These are phyloP conservation scores for Phrynocephalus vlangalii DNA, from an alignment of 2,797 vertebrate genomes.

Conservation along the genomic window DNA sequence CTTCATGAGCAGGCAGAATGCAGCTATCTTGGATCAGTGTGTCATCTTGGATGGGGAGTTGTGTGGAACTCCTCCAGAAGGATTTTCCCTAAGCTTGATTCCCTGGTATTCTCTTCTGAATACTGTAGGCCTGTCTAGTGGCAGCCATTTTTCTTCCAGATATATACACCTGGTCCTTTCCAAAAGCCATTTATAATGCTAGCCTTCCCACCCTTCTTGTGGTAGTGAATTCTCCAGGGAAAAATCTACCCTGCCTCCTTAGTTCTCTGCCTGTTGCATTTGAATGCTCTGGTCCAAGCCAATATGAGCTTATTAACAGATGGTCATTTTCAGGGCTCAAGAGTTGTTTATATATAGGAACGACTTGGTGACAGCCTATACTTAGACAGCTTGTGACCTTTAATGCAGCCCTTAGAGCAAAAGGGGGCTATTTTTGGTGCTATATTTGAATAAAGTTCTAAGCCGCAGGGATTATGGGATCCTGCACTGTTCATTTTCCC, in stretches of 20 bases:
- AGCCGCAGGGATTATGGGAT: not conserved
- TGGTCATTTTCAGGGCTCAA: slow-evolving; percentile 52
- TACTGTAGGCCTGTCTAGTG: not conserved
- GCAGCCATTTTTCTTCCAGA: not conserved
- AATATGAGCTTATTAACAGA: slow-evolving; percentile 46
- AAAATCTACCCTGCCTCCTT: not conserved
- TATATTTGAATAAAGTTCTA: slow-evolving; percentile 50
- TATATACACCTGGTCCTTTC: not conserved
- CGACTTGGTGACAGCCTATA: slow-evolving; percentile 75
- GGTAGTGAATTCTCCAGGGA: slow-evolving; percentile 17
- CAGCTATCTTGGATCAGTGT: not conserved
- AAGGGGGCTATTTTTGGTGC: slow-evolving; percentile 63
- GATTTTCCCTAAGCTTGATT: not conserved
- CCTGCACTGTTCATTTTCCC: slow-evolving; percentile 10
- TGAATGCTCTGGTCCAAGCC: not conserved
- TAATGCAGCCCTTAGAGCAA: slow-evolving; percentile 57
- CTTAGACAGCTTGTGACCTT: slow-evolving; percentile 82
- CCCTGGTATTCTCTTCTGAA: not conserved
- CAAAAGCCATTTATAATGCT: not conserved
- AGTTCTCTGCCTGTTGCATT: not conserved
- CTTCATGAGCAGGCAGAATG: not conserved
- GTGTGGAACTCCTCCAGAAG: too few species aligned
- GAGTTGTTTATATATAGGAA: slow-evolving; percentile 74
- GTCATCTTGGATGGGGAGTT: too few species aligned
- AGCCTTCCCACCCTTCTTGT: not conserved